phyloP scores from a whole-genome alignment of 2,797 vertebrate species.

The Miichthys miiuy region DNA sequence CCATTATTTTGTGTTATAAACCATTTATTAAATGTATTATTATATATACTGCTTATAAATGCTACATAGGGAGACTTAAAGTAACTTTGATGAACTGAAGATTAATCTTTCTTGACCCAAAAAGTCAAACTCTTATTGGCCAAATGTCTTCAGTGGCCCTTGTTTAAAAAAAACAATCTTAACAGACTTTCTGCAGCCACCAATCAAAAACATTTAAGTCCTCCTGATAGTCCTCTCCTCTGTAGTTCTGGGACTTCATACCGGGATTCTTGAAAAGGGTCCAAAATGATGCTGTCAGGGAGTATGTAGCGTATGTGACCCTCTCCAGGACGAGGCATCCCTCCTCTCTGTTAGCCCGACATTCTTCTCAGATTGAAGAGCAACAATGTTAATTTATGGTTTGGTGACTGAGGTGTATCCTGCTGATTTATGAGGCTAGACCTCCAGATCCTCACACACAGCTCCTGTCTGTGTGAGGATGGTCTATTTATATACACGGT shows the following conservation, averaged over 20 bases:
- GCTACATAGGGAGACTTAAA: neutral
- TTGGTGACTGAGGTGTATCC: conserved; percentile 68
- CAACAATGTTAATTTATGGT: conserved; percentile 69
- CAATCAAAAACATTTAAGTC: neutral
- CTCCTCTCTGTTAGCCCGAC: conserved; percentile 20
- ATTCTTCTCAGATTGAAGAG: conserved; percentile 47
- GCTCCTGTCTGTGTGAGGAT: conserved; percentile 65
- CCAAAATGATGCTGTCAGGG: neutral
- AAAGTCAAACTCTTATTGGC: neutral
- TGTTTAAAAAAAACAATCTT: neutral
- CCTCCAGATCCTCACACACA: conserved; percentile 66
- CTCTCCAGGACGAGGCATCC: conserved; percentile 25
- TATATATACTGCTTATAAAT: neutral
- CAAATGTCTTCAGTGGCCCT: neutral
- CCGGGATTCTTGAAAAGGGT: conserved; percentile 31
- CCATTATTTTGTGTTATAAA: neutral
- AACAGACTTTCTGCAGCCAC: conserved; percentile 6
- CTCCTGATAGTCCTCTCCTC: neutral
- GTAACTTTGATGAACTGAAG: neutral
- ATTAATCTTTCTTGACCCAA: neutral
- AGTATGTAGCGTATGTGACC: conserved; percentile 6
- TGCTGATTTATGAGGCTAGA: conserved; percentile 75
- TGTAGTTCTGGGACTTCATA: neutral
- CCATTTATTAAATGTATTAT: neutral
- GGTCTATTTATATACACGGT: conserved; percentile 77